Evolutionary conservation across 1,140 invertebrate genomes (phyloP).

Genomic region (Sipha flava): DNA sequence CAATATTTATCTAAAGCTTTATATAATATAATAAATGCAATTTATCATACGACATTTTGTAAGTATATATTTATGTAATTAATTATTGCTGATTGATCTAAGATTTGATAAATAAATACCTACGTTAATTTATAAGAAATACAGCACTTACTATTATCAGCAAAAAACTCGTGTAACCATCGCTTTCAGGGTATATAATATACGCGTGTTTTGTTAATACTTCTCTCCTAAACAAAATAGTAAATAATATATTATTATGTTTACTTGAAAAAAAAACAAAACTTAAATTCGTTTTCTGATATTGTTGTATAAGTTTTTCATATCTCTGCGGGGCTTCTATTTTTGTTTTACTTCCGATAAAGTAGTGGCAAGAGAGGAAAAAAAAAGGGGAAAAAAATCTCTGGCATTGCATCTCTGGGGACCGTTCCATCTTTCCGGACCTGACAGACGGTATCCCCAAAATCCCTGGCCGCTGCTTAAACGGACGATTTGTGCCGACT

Average conservation of each 20-base stretch:
- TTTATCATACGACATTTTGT: too few species aligned
- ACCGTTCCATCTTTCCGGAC: slow-evolving; percentile 30
- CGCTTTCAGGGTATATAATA: background rate
- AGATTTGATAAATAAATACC: too few species aligned
- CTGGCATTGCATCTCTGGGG: slow-evolving; percentile 12
- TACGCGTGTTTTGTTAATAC: background rate
- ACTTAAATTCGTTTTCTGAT: background rate
- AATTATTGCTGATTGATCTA: too few species aligned
- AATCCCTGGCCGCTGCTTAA: slow-evolving; percentile 32
- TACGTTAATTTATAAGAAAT: too few species aligned
- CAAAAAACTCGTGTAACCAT: background rate
- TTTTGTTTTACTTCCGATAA: slow-evolving; percentile 2
- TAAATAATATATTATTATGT: background rate
- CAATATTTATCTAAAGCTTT: too few species aligned
- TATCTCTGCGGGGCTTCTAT: slow-evolving; percentile 16
- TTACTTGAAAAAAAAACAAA: background rate
- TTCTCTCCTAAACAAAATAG: background rate
- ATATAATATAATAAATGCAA: too few species aligned
- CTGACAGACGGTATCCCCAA: slow-evolving; percentile 31
- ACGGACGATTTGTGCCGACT: slow-evolving; percentile 33
- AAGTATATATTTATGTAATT: too few species aligned
- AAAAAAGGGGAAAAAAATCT: slow-evolving; percentile 7
- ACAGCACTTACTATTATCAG: background rate
- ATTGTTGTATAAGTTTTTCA: background rate
- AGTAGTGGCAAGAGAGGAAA: background rate